Base-by-base conservation (phyloP, 2,797 vertebrate genomes). In the Cyclura pinguis region DNA sequence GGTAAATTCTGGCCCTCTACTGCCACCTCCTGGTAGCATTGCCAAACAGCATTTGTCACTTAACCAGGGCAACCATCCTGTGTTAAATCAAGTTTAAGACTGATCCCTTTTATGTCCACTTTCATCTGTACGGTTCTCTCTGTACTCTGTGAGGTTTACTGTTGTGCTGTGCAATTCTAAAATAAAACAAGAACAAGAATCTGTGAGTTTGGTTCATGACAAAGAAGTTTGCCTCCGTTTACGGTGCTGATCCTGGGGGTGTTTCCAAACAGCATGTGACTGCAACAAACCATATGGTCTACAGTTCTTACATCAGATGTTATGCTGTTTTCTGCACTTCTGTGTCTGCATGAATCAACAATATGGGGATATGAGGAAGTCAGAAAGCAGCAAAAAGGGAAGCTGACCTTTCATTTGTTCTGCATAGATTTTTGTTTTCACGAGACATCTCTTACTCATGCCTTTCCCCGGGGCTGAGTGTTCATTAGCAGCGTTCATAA, bases 21-120 rank as follows among this genome's bases (percentile, higher is more conserved):
- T 94, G 93, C 95, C 96, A 93, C 83, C 95, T 95, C 91, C 95
- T 93, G 96, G 29, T 87, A 32, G 18, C 1, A 67, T 83, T 83
- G 1, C 29, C 2, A 4, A 74, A 78, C 38, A 6, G 69, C 86
- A 87, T 0, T 4, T n/a, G 6, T 20, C 5, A 29, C 59, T 38
- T 55, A 85, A 78, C 1, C 1, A 3, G 8, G 22, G 6, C 8
- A 29, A 16, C 1, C 1, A 47, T 59, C 16, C 42, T 29, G 12
- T 7, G 1, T 50, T 86, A 42, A 47, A 64, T 47, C 59, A 32
- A 87, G 29, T 32, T 59, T 27, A 12, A 57, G 18, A 47, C 42
- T 47, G 42, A 47, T 47, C 42, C 42, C 42, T 47, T 47, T 47
- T 47, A 47, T 47, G 42, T 47, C 42, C 42, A 47, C 4, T 47